Base-by-base conservation (phyloP, 2,113 vertebrate species). In the Nannospalax galili region DNA sequence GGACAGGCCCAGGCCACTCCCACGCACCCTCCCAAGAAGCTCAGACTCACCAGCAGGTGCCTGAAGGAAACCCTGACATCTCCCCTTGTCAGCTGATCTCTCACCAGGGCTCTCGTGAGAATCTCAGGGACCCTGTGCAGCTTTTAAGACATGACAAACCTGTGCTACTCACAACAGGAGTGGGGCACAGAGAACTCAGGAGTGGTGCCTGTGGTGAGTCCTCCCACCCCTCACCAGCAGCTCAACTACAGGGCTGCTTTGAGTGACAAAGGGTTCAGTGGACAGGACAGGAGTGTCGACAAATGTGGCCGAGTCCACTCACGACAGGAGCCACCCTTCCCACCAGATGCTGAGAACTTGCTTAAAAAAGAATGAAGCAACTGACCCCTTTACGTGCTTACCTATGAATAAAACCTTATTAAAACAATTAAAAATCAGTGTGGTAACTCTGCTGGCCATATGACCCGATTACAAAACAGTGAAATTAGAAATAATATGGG, bases 291-390 rank as follows among this genome's bases (percentile, higher is more conserved):
- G 42, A 7, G 11, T 20, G 30, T n/a, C 30, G 19, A 20, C 22
- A 45, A 30, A 28, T 17, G 1, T 22, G 42, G 19, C 6, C 48
- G 5, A 4, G 7, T 0, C 3, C 56, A 15, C 2, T 24, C 3
- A 0, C 0, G 7, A 7, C 2, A 0, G 1, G 2, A 15, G 7
- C 16, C 26, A 1, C 2, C 40, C 9, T 0, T 5, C 84, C 4
- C n/a, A 0, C 28, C 5, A 0, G 40, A 0, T 0, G 0, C 28
- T 6, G 0, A 20, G 60, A 16, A 0, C 14, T 2, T 1, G 0
- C n/a, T 0, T 2, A 4, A 9, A 60, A 14, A 19, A 24, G 3
- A 17, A 30, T 37, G 60, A 42, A 32, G 22, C 14, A 4, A 30
- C 9, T 5, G 10, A 10, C n/a, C 64, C 0, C 0, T n/a, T 16